Base-by-base conservation (phyloP, 2,797 vertebrate species). In the Chaenodraco wilsoni region DNA sequence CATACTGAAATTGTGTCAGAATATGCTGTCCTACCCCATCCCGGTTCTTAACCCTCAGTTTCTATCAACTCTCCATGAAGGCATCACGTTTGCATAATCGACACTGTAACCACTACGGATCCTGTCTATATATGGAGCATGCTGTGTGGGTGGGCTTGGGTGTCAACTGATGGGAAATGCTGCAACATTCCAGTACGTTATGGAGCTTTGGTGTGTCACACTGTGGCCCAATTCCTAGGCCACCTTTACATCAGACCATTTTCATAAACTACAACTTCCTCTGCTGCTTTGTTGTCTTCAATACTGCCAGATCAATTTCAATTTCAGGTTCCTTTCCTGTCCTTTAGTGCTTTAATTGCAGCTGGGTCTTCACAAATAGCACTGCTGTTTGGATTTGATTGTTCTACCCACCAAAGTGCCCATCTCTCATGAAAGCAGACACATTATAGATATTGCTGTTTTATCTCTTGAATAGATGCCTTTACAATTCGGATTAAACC, bases 401-500 rank as follows among this genome's bases (percentile, higher is more conserved):
- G 0, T 33, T 63, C 27, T 62, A 54, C 21, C 27, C 21, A 54
- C 62, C 10, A 56, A 72, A 72, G 16, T 57, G 52, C 23, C 9
- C 17, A 48, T 51, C 46, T 65, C 59, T 49, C 6, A 3, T 65
- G 41, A 67, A 58, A 57, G 55, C 51, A n/a, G 16, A 70, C 64
- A 76, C 67, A 54, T 31, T 43, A 66, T 72, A 13, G 37, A 74
- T 66, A 27, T 27, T 27, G 68, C 57, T 19, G 33, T 51, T 72
- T 62, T 9, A 43, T 45, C 56, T 12, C 21, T 57, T 57, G 14
- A 62, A 33, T 45, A 44, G 6, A 66, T 45, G 51, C 23, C 23
- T 67, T 27, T 45, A 62, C 62, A 48, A 65, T 64, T 49, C 41
- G 56, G 59, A 85, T 84, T 79, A 79, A 76, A 75, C 11, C 44